Base-by-base conservation (phyloP, 2,888 invertebrate species). In the Tholera decimalis region DNA sequence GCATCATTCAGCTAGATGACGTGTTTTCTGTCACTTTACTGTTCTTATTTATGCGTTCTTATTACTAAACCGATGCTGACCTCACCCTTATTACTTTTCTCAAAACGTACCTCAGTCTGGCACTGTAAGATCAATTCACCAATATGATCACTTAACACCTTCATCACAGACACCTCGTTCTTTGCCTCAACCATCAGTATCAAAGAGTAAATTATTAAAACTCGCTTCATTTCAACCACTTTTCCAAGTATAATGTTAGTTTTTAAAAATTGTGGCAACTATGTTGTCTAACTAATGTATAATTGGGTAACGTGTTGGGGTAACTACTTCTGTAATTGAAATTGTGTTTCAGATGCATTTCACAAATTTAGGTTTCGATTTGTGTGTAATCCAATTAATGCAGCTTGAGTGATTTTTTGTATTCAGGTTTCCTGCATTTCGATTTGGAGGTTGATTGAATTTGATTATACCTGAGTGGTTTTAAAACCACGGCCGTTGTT, bases 271-370 rank as follows among this genome's bases (percentile, higher is more conserved):
- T 26, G 18, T 24, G 8, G 30, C 47, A 9, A 13, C 35, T 22
- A n/a, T 41, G 3, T 15, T 24, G 26, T 35, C 13, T 18, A 54
- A 28, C 6, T 55, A 72, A 51, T 77, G 1, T 18, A 41, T n/a
- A 37, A 78, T 66, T 57, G 59, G 11, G 8, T 18, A 41, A 33
- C 56, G 26, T 75, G 62, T 57, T 58, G n/a, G 5, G 37, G 44
- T 69, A 51, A 76, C 79, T 64, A 59, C 30, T 58, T 75, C 18
- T 20, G 46, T 79, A 60, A 75, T 76, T 60, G 47, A 22, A 60
- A 64, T 61, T 30, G 15, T 58, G 60, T 55, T 78, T 28, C 2
- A 43, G n/a, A 35, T 41, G n/a, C 55, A 15, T 30, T 41, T 30
- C 44, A 28, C 7, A 20, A 39, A 41, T 15, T 53, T 30, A 20